Base-by-base conservation (phyloP, 2,888 invertebrate genomes). In the Epiblema foenella region DNA sequence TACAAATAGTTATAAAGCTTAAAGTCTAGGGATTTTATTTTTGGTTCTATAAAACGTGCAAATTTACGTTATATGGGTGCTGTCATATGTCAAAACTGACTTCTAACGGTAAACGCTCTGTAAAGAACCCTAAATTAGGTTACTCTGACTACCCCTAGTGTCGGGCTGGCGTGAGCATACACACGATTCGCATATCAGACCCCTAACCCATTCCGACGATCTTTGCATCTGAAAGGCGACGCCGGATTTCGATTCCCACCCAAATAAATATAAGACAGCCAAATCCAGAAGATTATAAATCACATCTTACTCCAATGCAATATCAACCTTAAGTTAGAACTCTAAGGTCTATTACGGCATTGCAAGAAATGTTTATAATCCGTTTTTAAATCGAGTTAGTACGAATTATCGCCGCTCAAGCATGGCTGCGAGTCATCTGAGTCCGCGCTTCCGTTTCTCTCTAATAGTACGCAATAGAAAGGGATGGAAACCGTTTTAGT, bases 151-250 rank as follows among this genome's bases (percentile, higher is more conserved):
- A 10, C 12, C 20, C 18, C 49, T 39, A 3, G 39, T 12, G n/a
- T 58, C 58, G 18, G 12, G 20, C 10, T 51, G 33, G 63, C 51
- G 37, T 52, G 51, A 63, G 33, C 63, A 20, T n/a, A 63, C 63
- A 63, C 46, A 33, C 33, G 18, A 18, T 33, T 33, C 59, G 57
- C 57, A 57, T 18, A 37, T 24, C 29, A 2, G 39, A 37, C 18
- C 20, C 64, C 65, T 58, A 64, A 70, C 59, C 54, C 65, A 66
- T 65, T 60, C 70, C 42, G 20, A 60, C 59, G 37, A 59, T 66
- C 70, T 70, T 70, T 70, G 70, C 70, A 70, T 70, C 59, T 66
- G 65, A 70, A 70, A 70, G 70, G 42, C 59, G 64, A 51, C 39
- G 42, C 69, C 51, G 58, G 64, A 57, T 70, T 54, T 51, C 54